Base-by-base conservation (phyloP, 64 coral and sea anemone species). In the Catalaphyllia jardinei region DNA sequence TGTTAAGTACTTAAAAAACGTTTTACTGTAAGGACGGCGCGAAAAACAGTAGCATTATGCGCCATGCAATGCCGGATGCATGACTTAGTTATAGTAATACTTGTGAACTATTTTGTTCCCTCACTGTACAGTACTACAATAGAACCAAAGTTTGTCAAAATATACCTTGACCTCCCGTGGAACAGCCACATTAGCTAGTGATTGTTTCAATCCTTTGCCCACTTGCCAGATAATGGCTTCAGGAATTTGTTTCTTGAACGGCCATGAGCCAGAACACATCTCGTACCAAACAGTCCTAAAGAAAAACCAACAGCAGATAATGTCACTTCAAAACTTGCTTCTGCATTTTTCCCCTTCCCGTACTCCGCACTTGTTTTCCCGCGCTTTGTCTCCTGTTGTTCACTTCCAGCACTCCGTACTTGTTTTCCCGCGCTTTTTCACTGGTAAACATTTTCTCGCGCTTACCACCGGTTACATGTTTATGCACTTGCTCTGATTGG, bases 181-280 rank as follows among this genome's bases (percentile, higher is more conserved):
- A 29, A 98, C 77, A 42, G 95, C 96, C 14, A 95, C 52, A 82
- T 92, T 80, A 10, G 73, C 71, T 3, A 99, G 75, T 10, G 91
- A 83, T 29, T 91, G 97, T 31, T 99, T 99, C 0, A 74, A 46
- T 18, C 97, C 97, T 86, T 99, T 95, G 10, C 97, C 97, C 31
- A 99, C 97, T 88, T 93, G 93, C 77, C 95, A 99, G 10, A 99
- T 95, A 60, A 99, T 90, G 3, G 97, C 73, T 77, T 99, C 97
- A 7, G 90, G 79, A 51, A 83, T 71, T 3, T 85, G 59, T 76
- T 99, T 95, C 72, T 93, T 90, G 80, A 92, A 99, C 8, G 97
- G 97, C 97, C 94, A 99, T 18, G 90, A 83, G 20, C 97, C 87
- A 13, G 88, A 87, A 14, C 90, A 88, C 91, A 99, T 93, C 76